Base-by-base conservation (phyloP, 2,797 vertebrate species). In the Micropoecilia bifurca region DNA sequence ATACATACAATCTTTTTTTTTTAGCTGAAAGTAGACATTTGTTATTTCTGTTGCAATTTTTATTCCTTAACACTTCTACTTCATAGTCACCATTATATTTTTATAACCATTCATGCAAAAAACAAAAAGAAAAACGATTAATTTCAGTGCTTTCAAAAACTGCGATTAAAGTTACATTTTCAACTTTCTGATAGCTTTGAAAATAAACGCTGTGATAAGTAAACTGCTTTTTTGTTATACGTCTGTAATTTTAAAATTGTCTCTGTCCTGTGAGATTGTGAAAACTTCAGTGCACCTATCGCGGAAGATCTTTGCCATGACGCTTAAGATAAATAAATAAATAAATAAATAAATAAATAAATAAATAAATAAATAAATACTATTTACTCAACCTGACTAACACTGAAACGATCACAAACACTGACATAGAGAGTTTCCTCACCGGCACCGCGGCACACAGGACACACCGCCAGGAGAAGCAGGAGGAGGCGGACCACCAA, bases 361-460 rank as follows among this genome's bases (percentile, higher is more conserved):
- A 43, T 43, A 43, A 43, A 43, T 43, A 43, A 41, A 41, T 10
- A 45, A 46, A 47, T 18, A 47, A 47, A 53, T 9, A 25, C 50
- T 25, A 3, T 25, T 53, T 53, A 25, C 50, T 9, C 25, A 50
- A 14, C 50, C 1, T 74, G 68, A 41, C 25, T 14, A 25, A 39
- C 22, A 22, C 3, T 12, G 4, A 25, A 33, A 61, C 45, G 41
- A 55, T 53, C 9, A 25, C 43, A 41, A 39, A 73, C 1, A 36
- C 18, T 63, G 20, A 73, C 14, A 48, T 28, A 4, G 41, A 41
- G 18, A 71, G 79, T 81, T 86, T 80, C 78, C 93, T 92, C 92
- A 95, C 95, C 93, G 33, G 80, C 81, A 75, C 87, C 85, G 36
- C 80, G 68, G 71, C 22, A 74, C 50, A 79, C 80, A 74, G 83